phyloP scores from a whole-genome alignment of 2,888 invertebrate species.

The Adineta ricciae region DNA sequence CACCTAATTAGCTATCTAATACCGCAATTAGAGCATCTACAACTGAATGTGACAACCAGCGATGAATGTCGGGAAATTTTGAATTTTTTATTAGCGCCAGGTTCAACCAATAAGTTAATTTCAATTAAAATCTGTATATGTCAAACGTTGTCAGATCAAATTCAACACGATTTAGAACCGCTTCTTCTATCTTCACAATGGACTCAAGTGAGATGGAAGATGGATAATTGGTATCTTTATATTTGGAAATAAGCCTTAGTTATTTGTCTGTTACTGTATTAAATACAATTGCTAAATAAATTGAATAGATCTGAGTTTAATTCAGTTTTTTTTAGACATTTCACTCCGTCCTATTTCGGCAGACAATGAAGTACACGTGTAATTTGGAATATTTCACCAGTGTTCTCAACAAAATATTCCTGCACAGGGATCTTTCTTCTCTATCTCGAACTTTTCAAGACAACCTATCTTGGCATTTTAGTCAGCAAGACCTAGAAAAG shows the following conservation, averaged over 20 bases:
- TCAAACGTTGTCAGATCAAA: slow-evolving; percentile 2
- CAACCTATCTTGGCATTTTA: too few species aligned
- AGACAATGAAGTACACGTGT: too few species aligned
- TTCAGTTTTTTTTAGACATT: too few species aligned
- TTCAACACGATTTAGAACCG: neutral
- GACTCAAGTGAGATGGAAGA: neutral
- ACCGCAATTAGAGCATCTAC: neutral
- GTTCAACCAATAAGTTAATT: neutral
- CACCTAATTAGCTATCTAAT: neutral
- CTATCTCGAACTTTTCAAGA: too few species aligned
- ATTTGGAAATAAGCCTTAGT: neutral
- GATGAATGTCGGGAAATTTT: neutral
- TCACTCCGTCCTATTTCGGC: too few species aligned
- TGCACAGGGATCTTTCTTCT: too few species aligned
- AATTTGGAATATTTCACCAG: too few species aligned
- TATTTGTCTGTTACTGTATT: too few species aligned
- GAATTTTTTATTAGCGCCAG: neutral
- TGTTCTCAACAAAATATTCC: too few species aligned
- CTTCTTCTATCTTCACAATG: neutral
- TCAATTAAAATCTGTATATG: slow-evolving; percentile 4
- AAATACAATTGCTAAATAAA: too few species aligned
- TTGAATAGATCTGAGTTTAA: too few species aligned
- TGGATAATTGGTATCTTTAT: neutral
- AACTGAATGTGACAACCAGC: neutral
- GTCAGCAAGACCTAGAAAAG: too few species aligned